Base-by-base conservation (phyloP, 2,888 invertebrate genomes). In the Leptopterna dolabrata region DNA sequence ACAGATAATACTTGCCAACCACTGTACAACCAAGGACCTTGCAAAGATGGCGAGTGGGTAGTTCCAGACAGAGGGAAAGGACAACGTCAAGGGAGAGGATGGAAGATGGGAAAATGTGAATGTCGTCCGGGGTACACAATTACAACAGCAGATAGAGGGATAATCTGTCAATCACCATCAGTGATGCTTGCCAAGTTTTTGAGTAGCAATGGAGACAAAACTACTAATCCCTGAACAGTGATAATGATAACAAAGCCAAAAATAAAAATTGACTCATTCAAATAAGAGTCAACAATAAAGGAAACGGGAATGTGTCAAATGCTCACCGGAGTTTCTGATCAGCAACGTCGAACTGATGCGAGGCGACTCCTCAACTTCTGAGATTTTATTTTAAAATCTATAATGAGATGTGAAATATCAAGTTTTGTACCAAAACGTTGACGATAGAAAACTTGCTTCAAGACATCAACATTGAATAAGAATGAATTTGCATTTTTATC, bases 1-100 rank as follows among this genome's bases (percentile, higher is more conserved):
- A 92, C 93, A 6, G 94, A 95, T 88, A 94, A 94, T 14, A 94
- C 94, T n/a, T 97, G 97, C 91, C 94, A 95, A 91, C 95, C 95
- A 90, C 92, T 97, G 24, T 95, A 96, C 91, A 94, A 95, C 0
- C 95, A 95, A 90, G 97, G 96, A 0, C 96, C 96, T 0, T 97
- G 97, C 90, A 92, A 93, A 0, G 93, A 94, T 0, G 95, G 95
- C 0, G 94, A 96, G 89, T 95, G 95, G 95, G 90, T 95, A 55
- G 94, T 94, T 30, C 94, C 95, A 0, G 92, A 92, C 29, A 92
- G 95, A 89, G 91, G 91, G 29, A 90, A 90, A 84, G 90, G 90
- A 19, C 90, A 90, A 87, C 86, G 90, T 13, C 86, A 89, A 88
- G 90, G 90, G 41, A 82, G 90, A 47, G 90, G 90, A 13, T 89